Base-by-base conservation (phyloP, 1,140 invertebrate species). In the Camponotus pennsylvanicus region DNA sequence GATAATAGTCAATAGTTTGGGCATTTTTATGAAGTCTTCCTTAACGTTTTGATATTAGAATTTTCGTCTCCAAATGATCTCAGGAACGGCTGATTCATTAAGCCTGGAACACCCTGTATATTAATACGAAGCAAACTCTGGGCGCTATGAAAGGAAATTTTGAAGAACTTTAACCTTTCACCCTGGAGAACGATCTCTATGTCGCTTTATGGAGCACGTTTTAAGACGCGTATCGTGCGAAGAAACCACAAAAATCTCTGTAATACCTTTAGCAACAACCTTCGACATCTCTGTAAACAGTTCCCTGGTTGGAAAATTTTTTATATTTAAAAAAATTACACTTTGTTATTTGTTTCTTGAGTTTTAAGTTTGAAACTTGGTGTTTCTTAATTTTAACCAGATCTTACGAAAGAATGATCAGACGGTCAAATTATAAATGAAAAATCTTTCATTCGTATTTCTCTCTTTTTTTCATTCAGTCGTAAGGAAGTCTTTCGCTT, bases 111-210 rank as follows among this genome's bases (percentile, higher is more conserved):
- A 27, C 18, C 67, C 73, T 27, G 27, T 49, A 57, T 37, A 63
- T 83, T 83, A 75, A 73, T 61, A n/a, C 40, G 52, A 32, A 45
- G 15, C 55, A 18, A 83, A 32, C 18, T 52, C 13, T 32, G 32
- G 13, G 61, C 32, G 6, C 55, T 61, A 61, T 83, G 73, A 82
- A 82, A 45, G 75, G n/a, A 61, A 18, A 75, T 32, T 27, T 18
- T 3, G 79, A 82, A 61, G 79, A 82, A 73, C 79, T 83, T 75
- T 49, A 75, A 83, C 79, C 42, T 75, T 83, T 57, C 57, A 61
- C 40, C 55, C 55, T 61, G 32, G 55, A 18, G 55, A 59, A 71
- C 32, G 32, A 21, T 57, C 57, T 61, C 18, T 40, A 32, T 34
- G 78, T 40, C 27, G 27, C 1, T 27, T 27, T 27, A 27, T 27